phyloP scores from a whole-genome alignment of 2,797 vertebrate genomes.

The Rhabdophis nuchalis region DNA sequence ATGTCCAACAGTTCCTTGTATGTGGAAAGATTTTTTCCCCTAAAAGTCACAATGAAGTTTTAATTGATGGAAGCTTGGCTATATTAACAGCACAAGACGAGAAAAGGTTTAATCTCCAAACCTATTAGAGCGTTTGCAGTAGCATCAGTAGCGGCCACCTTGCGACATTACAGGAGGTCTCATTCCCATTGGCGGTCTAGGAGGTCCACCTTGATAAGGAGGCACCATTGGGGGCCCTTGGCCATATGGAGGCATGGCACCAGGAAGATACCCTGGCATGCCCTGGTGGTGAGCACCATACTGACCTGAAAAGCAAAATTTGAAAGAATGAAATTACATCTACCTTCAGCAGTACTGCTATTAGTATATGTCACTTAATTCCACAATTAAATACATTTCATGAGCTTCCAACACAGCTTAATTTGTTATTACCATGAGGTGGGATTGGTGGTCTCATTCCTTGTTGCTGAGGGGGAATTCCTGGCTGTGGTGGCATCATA shows the following conservation, averaged over 20 bases:
- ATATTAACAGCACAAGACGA: constrained; percentile 96
- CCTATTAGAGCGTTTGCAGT: constrained; percentile 86
- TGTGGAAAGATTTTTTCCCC: constrained; percentile 76
- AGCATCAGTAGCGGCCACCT: constrained; percentile 95
- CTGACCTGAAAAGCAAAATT: constrained; percentile 81
- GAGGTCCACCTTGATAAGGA: constrained; percentile 91
- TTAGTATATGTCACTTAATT: neutral
- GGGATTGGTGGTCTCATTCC: constrained; percentile 95
- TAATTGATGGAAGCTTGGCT: constrained; percentile 83
- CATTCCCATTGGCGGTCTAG: constrained; percentile 93
- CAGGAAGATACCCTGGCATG: constrained; percentile 93
- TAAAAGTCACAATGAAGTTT: constrained; percentile 78
- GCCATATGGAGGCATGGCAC: constrained; percentile 93
- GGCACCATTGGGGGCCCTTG: constrained; percentile 97
- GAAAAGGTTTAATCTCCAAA: constrained; percentile 99
- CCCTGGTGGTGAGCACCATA: constrained; percentile 94
- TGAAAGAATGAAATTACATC: constrained; percentile 31
- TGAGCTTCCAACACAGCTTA: neutral
- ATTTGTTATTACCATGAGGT: constrained; percentile 80
- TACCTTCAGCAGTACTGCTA: neutral
- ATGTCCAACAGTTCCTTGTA: constrained; percentile 87
- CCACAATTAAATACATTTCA: neutral
- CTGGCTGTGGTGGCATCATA: constrained; percentile 92
- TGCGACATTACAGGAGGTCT: constrained; percentile 98
- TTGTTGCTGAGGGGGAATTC: constrained; percentile 89